Conservation (phyloP, 2,113 vertebrate genomes). For the Apodemus speciosus region DNA sequence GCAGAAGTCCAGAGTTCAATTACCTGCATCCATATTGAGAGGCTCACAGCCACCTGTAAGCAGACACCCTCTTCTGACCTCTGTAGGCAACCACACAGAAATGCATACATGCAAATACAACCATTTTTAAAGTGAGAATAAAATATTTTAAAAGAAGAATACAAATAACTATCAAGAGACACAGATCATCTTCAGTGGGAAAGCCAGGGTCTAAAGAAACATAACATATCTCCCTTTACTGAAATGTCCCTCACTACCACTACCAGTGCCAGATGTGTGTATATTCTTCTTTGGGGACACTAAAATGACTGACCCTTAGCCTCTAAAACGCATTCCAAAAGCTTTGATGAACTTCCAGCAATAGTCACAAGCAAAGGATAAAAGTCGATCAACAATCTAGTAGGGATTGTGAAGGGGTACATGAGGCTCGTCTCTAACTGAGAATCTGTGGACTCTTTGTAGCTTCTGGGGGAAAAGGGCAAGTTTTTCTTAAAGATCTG, state of each 20-base stretch:
- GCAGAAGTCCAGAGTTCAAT: neutral
- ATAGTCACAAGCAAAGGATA: neutral
- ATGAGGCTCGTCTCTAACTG: neutral
- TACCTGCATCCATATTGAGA: neutral
- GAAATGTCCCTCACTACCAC: neutral
- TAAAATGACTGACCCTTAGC: neutral
- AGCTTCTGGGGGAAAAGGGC: neutral
- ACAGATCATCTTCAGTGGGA: fast-evolving
- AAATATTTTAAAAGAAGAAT: neutral
- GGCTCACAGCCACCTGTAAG: neutral
- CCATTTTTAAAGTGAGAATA: neutral
- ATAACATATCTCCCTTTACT: fast-evolving
- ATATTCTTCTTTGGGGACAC: neutral
- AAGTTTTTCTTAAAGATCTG: neutral
- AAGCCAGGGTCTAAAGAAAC: neutral
- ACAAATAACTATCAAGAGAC: neutral
- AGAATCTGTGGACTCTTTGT: neutral
- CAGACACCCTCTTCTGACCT: neutral
- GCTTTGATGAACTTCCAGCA: neutral
- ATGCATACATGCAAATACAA: no score
- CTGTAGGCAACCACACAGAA: neutral
- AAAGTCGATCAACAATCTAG: neutral
- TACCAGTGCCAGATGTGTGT: neutral
- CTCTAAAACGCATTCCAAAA: neutral
- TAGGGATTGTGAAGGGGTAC: neutral